Evolutionary conservation across 2,888 invertebrate species (phyloP).

Genomic region (Nemapogon koenigi): DNA sequence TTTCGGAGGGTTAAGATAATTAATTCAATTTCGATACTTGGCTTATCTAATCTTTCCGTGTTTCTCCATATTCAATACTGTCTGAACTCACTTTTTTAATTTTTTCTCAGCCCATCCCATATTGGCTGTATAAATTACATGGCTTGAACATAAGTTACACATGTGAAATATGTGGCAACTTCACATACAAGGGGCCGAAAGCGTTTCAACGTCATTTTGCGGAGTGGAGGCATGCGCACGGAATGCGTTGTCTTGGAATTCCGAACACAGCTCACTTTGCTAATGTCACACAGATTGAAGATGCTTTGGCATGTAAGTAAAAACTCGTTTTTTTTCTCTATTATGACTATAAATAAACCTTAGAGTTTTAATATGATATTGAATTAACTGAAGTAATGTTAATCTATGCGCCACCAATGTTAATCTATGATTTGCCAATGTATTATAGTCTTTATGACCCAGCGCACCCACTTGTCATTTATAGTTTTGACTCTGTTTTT

Average conservation of each 20-base stretch:
- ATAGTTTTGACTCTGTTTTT: too few species aligned
- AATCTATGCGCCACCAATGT: too few species aligned
- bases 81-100: background rate
- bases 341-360: too few species aligned
- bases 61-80: too few species aligned
- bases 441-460: too few species aligned
- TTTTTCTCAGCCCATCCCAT: conserved; percentile 68
- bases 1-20: too few species aligned
- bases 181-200: conserved; percentile 97
- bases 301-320: conserved; percentile 87
- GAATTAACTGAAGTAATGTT: too few species aligned
- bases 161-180: conserved; percentile 99
- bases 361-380: too few species aligned
- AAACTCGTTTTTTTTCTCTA: conserved; percentile 6
- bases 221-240: conserved; percentile 87
- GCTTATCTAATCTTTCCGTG: too few species aligned
- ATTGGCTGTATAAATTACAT: conserved; percentile 99
- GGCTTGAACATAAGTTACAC: conserved; percentile 98
- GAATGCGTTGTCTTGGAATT: conserved; percentile 98
- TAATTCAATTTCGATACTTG: too few species aligned
- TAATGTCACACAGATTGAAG: conserved; percentile 98
- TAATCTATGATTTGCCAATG: too few species aligned
- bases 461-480: too few species aligned
- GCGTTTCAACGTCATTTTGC: conserved; percentile 99
- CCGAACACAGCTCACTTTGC: conserved; percentile 99